A percentile compares a stretch with the other conserved stretches of the same genome.
Conservation (phyloP, 2,797 vertebrate genomes). For the Nothura maculosa region DNA sequence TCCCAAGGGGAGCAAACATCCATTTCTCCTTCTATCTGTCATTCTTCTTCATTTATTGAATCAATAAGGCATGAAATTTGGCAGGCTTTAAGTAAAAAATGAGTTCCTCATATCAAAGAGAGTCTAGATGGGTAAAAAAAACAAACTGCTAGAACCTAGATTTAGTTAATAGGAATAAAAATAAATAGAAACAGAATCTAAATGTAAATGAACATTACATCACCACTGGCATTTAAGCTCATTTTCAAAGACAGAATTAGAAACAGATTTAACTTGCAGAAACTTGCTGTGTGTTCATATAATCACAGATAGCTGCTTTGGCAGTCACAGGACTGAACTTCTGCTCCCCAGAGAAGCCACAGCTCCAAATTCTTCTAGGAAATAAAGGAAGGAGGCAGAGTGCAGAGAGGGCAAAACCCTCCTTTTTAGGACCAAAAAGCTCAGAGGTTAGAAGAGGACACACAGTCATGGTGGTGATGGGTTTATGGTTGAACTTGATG, state of each 20-base stretch:
- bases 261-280: neutral
- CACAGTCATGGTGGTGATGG: too few relatives aligned
- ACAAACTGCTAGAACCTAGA: neutral
- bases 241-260: constrained; percentile 27
- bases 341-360: neutral
- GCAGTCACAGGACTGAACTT: neutral
- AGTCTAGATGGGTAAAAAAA: neutral
- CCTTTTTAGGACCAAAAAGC: neutral
- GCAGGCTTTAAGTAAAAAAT: constrained; percentile 44
- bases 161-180: constrained; percentile 51
- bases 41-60: constrained; percentile 11
- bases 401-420: neutral
- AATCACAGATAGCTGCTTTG: neutral
- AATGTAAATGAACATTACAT: constrained; percentile 63
- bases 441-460: neutral
- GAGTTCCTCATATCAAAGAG: constrained; percentile 17
- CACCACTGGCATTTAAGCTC: constrained; percentile 51
- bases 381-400: neutral
- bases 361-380: neutral
- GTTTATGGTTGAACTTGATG: too few relatives aligned
- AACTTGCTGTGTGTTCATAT: neutral
- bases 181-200: constrained; percentile 57
- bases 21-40: constrained; percentile 52
- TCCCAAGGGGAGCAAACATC: constrained; percentile 29
- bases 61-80: constrained; percentile 25